These are phyloP conservation scores for Drosophila kikkawai DNA, from an alignment of 1,140 invertebrate genomes.

Conservation along the genomic window DNA sequence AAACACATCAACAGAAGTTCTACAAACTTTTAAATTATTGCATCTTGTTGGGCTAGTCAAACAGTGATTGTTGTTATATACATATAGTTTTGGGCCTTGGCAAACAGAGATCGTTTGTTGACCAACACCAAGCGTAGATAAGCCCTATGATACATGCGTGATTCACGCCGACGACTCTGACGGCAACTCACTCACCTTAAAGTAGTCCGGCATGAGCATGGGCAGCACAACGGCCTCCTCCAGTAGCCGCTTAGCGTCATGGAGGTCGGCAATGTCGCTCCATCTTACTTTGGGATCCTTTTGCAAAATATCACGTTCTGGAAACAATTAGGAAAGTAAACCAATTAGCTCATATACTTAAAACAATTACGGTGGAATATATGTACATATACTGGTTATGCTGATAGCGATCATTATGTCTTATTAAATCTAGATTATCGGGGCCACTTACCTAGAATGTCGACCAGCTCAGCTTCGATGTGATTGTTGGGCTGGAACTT, in stretches of 20 bases:
- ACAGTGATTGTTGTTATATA: slow-evolving; percentile 6
- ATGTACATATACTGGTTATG: too few relatives aligned
- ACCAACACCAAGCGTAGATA: slow-evolving; percentile 33
- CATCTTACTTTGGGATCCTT: slow-evolving; percentile 98
- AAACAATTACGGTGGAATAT: too few relatives aligned
- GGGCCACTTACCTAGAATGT: slow-evolving; percentile 90
- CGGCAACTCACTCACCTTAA: slow-evolving; percentile 89
- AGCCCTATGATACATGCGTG: slow-evolving; percentile 28
- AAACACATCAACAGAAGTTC: background rate
- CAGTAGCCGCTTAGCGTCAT: slow-evolving; percentile 96
- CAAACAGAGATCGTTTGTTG: slow-evolving; percentile 26
- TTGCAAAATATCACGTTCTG: slow-evolving; percentile 98
- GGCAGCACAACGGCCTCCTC: slow-evolving; percentile 99
- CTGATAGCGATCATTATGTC: too few relatives aligned
- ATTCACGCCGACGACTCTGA: slow-evolving; percentile 52
- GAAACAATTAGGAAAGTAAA: background rate
- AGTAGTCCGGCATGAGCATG: slow-evolving; percentile 99
- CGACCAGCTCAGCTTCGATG: slow-evolving; percentile 96
- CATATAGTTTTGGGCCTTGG: background rate
- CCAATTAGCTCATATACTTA: too few relatives aligned
- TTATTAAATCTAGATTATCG: background rate
- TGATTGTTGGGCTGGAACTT: slow-evolving; percentile 96
- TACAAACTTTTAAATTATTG: background rate
- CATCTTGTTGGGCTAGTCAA: background rate
- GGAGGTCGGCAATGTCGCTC: slow-evolving; percentile 98